phyloP scores from a whole-genome alignment of 1,140 invertebrate genomes.

The Leptinotarsa defecta region DNA sequence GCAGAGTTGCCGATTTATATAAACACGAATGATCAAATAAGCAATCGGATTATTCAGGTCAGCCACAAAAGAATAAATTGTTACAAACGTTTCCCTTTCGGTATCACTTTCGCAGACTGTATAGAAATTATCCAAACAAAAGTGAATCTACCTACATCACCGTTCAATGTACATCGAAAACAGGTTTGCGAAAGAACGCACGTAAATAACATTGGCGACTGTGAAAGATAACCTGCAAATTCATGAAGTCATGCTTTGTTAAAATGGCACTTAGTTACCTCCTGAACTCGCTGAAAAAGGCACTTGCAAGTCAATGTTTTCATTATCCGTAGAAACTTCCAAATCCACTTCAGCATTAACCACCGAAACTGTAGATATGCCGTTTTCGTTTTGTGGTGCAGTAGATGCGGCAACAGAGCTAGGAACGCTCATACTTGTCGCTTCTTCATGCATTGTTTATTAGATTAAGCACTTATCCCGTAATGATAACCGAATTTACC shows the following conservation, averaged over 20 bases:
- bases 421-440: conserved; percentile 57
- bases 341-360: conserved; percentile 50
- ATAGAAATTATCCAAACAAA: conserved; percentile 39
- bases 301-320: conserved; percentile 54
- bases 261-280: conserved; percentile 42
- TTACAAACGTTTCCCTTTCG: conserved; percentile 40
- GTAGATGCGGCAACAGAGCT: conserved; percentile 58
- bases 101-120: conserved; percentile 44
- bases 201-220: conserved; percentile 28
- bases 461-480: conserved; percentile 51
- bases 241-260: conserved; percentile 29
- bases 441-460: conserved; percentile 59
- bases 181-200: conserved; percentile 36
- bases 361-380: conserved; percentile 44
- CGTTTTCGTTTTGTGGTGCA: conserved; percentile 50
- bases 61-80: background rate
- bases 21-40: background rate
- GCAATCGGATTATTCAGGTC: background rate
- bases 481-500: conserved; percentile 50
- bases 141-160: conserved; percentile 42
- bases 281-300: conserved; percentile 53
- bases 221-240: conserved; percentile 45
- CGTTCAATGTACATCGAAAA: conserved; percentile 35
- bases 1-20: conserved; percentile 38
- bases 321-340: conserved; percentile 50